Conservation (phyloP, 2,113 vertebrate genomes). For the Onychostruthus taczanowskii region DNA sequence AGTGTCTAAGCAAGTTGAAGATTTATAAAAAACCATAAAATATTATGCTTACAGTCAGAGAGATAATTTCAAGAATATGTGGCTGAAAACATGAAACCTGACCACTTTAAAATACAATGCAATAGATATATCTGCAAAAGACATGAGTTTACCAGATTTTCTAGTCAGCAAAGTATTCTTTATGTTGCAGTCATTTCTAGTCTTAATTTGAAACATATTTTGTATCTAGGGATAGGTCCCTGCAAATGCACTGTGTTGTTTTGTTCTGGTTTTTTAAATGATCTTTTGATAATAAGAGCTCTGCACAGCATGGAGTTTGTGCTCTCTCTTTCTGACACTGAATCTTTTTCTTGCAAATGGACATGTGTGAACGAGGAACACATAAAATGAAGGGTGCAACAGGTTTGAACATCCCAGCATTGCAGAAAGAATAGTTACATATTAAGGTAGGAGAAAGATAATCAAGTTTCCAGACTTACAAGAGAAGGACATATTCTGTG, state of each 20-base stretch:
- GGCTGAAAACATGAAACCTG: neutral
- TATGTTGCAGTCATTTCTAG: neutral
- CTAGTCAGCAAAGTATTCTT: neutral
- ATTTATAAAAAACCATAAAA: neutral
- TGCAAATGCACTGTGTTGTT: neutral
- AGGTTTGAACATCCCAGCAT: neutral
- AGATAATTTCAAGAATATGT: neutral
- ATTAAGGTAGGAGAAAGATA: neutral
- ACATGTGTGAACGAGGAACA: neutral
- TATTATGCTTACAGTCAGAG: neutral
- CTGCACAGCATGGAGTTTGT: neutral
- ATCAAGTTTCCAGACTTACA: neutral
- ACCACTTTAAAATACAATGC: neutral
- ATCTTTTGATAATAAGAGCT: neutral
- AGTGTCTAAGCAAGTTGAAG: neutral
- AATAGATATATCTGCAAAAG: neutral
- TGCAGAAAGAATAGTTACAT: neutral
- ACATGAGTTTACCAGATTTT: conserved; percentile 17
- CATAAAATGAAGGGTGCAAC: neutral
- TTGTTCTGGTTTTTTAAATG: neutral
- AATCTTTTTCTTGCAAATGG: neutral
- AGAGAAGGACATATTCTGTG: neutral
- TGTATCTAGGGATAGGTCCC: neutral
- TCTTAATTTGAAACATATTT: conserved; percentile 39
- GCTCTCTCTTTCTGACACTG: neutral